Conservation (phyloP, 2,888 invertebrate species). For the Romanomermis culicivorax region DNA sequence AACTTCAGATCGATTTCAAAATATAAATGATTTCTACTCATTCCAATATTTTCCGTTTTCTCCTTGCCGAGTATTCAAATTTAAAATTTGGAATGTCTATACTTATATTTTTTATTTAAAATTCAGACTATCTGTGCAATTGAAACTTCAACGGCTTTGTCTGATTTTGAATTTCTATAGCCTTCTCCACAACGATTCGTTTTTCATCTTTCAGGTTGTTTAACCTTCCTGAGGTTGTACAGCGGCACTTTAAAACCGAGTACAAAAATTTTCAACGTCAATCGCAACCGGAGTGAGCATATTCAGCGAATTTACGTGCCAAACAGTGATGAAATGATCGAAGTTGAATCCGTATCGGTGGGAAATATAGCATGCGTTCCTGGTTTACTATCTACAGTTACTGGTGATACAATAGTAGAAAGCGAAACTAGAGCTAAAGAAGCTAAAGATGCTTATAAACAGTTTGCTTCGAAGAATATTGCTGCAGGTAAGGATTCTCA, state of each 20-base stretch:
- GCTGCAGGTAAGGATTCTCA: too few species aligned
- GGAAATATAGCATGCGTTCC: slow-evolving; percentile 71
- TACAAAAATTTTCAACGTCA: slow-evolving; percentile 51
- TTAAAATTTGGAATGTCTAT: too few species aligned
- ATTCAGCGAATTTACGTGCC: slow-evolving; percentile 45
- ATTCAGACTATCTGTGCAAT: too few species aligned
- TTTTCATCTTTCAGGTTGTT: slow-evolving; percentile 30
- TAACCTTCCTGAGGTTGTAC: slow-evolving; percentile 64
- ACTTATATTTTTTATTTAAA: too few species aligned
- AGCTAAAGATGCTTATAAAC: background rate
- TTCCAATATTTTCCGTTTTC: too few species aligned
- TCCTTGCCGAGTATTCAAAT: too few species aligned
- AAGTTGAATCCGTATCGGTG: slow-evolving; percentile 40
- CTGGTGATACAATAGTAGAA: slow-evolving; percentile 35
- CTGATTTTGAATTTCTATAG: too few species aligned
- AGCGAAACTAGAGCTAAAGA: slow-evolving; percentile 12
- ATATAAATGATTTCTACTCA: too few species aligned
- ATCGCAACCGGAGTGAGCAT: slow-evolving; percentile 44
- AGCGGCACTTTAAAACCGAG: slow-evolving; percentile 29
- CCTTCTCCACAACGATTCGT: background rate
- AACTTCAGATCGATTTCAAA: too few species aligned
- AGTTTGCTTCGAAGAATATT: too few species aligned
- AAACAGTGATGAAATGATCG: slow-evolving; percentile 68
- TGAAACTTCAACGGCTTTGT: too few species aligned
- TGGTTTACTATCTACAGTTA: slow-evolving; percentile 55